These are phyloP conservation scores for Agrypnus murinus DNA, from an alignment of 2,888 invertebrate genomes.

Conservation along the genomic window DNA sequence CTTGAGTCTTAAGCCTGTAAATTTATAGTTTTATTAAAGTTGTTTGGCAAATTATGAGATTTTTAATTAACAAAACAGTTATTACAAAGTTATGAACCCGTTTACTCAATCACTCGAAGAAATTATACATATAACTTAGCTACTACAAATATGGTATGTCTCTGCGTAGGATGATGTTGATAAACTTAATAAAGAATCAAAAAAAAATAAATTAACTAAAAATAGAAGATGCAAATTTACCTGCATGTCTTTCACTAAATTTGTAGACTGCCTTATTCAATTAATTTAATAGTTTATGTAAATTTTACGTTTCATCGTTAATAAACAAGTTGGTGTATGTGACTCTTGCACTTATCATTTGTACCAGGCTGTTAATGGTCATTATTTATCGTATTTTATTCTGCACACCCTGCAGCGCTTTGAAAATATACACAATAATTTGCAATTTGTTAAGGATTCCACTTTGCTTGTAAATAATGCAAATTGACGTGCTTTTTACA, in stretches of 20 bases:
- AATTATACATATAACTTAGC: no score
- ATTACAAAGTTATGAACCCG: no score
- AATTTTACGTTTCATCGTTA: constrained; percentile 7
- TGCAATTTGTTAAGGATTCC: constrained; percentile 24
- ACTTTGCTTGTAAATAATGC: constrained; percentile 2
- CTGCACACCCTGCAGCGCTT: not conserved
- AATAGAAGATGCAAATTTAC: no score
- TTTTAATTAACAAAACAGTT: no score
- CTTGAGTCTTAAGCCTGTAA: no score
- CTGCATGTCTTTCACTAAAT: no score
- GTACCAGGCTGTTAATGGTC: constrained; percentile 3
- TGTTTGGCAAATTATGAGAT: no score
- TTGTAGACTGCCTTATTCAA: constrained; percentile 1
- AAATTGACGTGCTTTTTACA: constrained; percentile 14
- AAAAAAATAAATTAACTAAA: no score
- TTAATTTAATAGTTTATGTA: constrained; percentile 8
- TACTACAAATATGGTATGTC: no score
- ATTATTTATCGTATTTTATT: constrained; percentile 6
- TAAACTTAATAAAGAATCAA: no score
- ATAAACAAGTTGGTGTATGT: not conserved
- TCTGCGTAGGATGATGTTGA: not conserved
- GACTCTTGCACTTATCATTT: constrained; percentile 17
- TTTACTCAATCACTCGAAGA: no score
- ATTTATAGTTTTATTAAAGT: no score
- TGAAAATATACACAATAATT: constrained; percentile 22